Conservation (phyloP, 2,113 vertebrate genomes). For the Platanista minor region DNA sequence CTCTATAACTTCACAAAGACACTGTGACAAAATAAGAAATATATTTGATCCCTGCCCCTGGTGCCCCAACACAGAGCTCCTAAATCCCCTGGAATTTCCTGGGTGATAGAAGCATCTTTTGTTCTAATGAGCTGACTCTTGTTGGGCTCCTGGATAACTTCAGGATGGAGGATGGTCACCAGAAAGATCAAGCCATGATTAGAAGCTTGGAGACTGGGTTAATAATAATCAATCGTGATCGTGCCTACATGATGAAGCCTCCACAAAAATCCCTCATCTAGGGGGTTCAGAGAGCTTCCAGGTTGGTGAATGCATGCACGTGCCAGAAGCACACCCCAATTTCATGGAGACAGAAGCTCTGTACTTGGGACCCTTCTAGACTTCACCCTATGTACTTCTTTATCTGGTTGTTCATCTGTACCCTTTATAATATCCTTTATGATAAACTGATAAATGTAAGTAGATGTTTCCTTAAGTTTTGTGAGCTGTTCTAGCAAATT, state of each 20-base stretch:
- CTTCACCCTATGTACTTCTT: not conserved
- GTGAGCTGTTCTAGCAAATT: not conserved
- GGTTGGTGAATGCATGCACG: not conserved
- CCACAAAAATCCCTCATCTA: not conserved
- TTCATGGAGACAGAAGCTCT: not conserved
- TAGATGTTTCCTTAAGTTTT: not conserved
- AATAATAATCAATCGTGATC: not conserved
- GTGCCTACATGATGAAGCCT: not conserved
- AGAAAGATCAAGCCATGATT: not conserved
- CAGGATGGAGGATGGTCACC: not conserved
- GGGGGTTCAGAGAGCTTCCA: not conserved
- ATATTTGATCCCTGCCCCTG: not conserved
- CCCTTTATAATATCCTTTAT: not conserved
- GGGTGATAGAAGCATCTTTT: not conserved
- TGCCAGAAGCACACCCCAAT: not conserved
- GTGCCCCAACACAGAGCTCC: not conserved
- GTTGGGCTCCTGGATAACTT: not conserved
- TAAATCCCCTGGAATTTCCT: not conserved
- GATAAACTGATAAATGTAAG: not conserved
- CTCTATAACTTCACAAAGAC: not conserved
- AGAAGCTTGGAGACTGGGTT: not conserved
- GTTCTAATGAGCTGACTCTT: not conserved
- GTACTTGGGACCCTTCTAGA: not conserved
- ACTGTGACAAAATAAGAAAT: not conserved
- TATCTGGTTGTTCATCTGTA: not conserved